Evolutionary conservation across 2,888 invertebrate genomes (phyloP), one percentile per base, ranked within the genome.

Genomic region (Sinodicranocentrus sp.): DNA sequence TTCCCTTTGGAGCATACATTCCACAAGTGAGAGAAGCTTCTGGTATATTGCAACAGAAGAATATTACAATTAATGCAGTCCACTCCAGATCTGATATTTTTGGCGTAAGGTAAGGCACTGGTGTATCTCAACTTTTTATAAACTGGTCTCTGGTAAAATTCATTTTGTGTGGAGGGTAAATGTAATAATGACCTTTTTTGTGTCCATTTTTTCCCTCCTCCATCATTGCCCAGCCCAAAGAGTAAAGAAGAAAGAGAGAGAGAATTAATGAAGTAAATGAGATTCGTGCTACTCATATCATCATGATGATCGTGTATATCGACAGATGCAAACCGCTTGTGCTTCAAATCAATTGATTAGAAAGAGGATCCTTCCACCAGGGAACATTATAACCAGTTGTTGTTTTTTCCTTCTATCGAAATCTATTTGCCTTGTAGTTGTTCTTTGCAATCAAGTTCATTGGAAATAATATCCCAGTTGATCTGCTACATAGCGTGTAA

Each of bases 231-330:
- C 21, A 8, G 57, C 21, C 21, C 19, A 57, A 21, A n/a, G 48
- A 48, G 48, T 39, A 13, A 8, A n/a, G 48, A 48, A 39, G 15
- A 48, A 15, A 33, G 33, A 33, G 23, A 59, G 10, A 1, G 2
- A 59, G 23, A 10, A 44, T 73, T 80, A 80, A 80, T 80, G 80
- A 80, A 80, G 73, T 80, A 73, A 80, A 73, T 67, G 33, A 71
- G 80, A 80, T 80, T 80, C 80, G 73, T 80, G 72, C 57, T 67
- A 43, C 57, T 73, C 67, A 39, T 73, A 44, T 67, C 59, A 54
- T 52, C 25, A 61, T 26, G 8, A 33, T 39, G 25, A 76, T 65
- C 65, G 39, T 21, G 26, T 44, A 75, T 43, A 79, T 80, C 67
- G 67, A 73, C 80, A 73, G 44, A 73, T 80, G 80, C 54, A 52